phyloP scores from a whole-genome alignment of 2,888 invertebrate species.

The Allolobophora icterica region DNA sequence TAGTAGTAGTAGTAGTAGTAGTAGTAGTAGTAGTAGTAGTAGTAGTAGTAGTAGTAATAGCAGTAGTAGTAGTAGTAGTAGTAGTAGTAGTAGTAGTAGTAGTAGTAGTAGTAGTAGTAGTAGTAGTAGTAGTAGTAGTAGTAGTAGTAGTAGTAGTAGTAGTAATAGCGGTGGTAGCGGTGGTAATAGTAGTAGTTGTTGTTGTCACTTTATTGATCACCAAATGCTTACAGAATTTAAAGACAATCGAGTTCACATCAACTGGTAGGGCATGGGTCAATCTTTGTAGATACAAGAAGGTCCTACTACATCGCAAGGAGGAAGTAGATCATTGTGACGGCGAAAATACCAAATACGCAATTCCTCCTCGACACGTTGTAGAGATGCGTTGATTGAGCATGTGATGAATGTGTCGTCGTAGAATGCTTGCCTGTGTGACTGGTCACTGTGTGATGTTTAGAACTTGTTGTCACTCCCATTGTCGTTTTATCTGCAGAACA shows the following conservation, averaged over 20 bases:
- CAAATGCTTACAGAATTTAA: no score
- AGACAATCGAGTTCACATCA: background rate
- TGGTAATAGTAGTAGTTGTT: no score
- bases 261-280: background rate
- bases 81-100: no score
- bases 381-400: background rate
- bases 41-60: no score
- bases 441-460: background rate
- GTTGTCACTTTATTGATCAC: no score
- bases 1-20: no score
- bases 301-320: background rate
- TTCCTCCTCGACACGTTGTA: background rate
- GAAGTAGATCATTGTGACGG: background rate
- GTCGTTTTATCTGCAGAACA: background rate
- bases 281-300: background rate
- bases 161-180: no score
- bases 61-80: no score
- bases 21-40: no score
- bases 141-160: no score
- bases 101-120: no score
- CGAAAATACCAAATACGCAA: background rate
- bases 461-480: background rate
- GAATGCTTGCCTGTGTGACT: background rate
- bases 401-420: background rate
- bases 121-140: no score